These are phyloP conservation scores for Adelges cooleyi DNA, from an alignment of 1,140 invertebrate genomes.

Conservation along the genomic window DNA sequence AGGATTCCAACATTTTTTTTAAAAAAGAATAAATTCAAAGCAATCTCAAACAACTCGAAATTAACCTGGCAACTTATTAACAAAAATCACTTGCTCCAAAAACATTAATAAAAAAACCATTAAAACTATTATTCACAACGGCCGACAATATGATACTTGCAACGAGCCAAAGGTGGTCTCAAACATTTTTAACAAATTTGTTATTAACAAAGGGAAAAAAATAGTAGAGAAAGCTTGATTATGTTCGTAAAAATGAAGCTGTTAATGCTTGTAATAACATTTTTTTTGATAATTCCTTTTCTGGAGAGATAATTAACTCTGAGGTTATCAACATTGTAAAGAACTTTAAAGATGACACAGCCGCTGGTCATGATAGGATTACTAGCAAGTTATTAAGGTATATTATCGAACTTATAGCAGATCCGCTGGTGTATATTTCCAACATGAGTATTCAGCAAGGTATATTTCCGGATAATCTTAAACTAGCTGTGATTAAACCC, in stretches of 20 bases:
- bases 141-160: no score
- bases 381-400: no score
- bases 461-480: no score
- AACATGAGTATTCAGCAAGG: no score
- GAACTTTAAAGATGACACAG: no score
- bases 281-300: not conserved
- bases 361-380: no score
- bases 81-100: not conserved
- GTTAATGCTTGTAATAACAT: not conserved
- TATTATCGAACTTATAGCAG: no score
- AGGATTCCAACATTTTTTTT: not conserved
- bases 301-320: not conserved
- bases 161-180: no score
- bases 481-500: no score
- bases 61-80: not conserved
- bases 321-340: not conserved
- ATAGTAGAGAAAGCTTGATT: no score
- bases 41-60: not conserved
- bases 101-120: not conserved
- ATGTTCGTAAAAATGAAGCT: no score
- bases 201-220: not conserved
- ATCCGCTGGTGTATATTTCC: no score
- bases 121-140: not conserved
- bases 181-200: constrained; percentile 3
- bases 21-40: not conserved